Evolutionary conservation across 2,113 vertebrate species (phyloP), one percentile per base, ranked within the genome.

Genomic region (Hepsetus odoe): DNA sequence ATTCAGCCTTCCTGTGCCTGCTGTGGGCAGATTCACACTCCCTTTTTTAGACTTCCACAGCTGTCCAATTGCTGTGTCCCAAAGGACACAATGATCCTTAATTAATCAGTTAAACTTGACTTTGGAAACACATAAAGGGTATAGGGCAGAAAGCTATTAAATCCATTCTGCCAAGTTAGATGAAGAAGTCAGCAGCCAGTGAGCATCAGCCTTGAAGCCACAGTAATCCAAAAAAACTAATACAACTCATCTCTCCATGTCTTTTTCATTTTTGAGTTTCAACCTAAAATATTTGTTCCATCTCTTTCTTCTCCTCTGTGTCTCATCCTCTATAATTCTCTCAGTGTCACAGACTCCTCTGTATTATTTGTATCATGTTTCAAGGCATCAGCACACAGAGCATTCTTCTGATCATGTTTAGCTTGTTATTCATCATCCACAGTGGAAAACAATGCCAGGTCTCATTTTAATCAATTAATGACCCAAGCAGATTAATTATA

Each of bases 41-140:
- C 69, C 44, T 81, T 81, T 44, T 74, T 81, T 87, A 69, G 72
- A 44, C 67, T 68, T 64, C 51, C 79, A 86, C 83, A 77, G 80
- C 78, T 67, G 80, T 81, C 85, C 74, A 28, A 75, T 76, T 56
- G 82, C 72, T 64, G 56, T 80, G 66, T 81, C 86, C 81, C 82
- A 40, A 28, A 82, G 86, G 81, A 82, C 74, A 77, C 79, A 78
- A 81, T 79, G 75, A 49, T 66, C n/a, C 84, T 79, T 89, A 86
- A 89, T 90, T 79, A 88, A 90, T 87, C 84, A 83, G 83, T 89
- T 84, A 74, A 76, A 84, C 85, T 85, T 86, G 83, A 87, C 87
- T 88, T 87, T 89, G 89, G 90, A 90, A 81, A 84, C 51, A 86
- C 80, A 86, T 90, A 61, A 89, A 87, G 90, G 85, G 76, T 69